Percentiles rank a stretch among this genome's conserved stretches.
Conservation (phyloP, 2,797 vertebrate species). For the Melanogrammus aeglefinus region DNA sequence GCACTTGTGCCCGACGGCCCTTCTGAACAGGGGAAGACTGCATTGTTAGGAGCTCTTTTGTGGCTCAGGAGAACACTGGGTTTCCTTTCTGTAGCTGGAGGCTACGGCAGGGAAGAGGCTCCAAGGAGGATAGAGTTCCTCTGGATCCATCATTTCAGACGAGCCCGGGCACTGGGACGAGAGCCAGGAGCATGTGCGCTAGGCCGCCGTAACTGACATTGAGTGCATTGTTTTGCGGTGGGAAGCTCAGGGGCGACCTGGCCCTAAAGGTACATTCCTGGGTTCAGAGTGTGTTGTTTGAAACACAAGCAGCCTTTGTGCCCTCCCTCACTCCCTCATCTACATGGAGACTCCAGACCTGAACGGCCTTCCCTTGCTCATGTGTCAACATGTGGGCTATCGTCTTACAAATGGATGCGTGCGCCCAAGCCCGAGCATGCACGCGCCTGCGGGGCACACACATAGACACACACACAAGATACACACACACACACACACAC, state of each 20-base stretch:
- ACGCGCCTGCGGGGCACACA: background rate
- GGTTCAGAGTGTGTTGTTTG: conserved; percentile 74
- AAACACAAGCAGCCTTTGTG: conserved; percentile 87
- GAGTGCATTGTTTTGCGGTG: conserved; percentile 81
- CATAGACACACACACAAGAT: background rate
- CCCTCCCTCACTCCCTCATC: conserved; percentile 67
- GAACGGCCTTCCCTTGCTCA: conserved; percentile 70
- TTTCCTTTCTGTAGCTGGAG: background rate
- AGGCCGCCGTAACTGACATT: conserved; percentile 86
- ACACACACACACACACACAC: background rate
- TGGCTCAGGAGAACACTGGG: background rate
- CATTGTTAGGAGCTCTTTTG: conserved; percentile 57
- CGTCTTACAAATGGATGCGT: conserved; percentile 62
- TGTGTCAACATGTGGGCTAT: conserved; percentile 81
- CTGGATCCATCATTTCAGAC: conserved; percentile 85
- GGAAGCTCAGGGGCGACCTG: conserved; percentile 63
- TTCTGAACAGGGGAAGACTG: conserved; percentile 36
- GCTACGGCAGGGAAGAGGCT: conserved; percentile 57
- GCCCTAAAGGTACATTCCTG: conserved; percentile 90
- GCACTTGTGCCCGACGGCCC: conserved; percentile 33
- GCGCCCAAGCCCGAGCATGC: background rate
- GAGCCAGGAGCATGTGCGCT: conserved; percentile 71
- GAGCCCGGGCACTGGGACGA: conserved; percentile 73
- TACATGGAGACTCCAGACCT: conserved; percentile 69
- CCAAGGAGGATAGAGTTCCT: conserved; percentile 80